Evolutionary conservation across 2,888 invertebrate genomes (phyloP).

Genomic region (Rhagophthalmus giganteus): DNA sequence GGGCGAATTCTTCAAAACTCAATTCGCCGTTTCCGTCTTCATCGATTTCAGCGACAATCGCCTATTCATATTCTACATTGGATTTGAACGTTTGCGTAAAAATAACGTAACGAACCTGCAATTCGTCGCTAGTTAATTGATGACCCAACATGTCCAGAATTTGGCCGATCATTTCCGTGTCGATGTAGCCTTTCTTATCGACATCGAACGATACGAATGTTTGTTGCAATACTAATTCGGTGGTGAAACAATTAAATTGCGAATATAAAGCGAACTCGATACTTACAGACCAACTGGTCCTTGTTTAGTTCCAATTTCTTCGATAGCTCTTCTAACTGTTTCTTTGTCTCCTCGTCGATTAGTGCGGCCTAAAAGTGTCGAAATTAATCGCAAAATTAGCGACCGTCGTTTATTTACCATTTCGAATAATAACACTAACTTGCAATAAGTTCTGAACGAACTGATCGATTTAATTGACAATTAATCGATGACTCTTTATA

Average conservation of each 20-base stretch:
- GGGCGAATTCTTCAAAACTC: constrained; percentile 87
- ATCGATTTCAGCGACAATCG: constrained; percentile 86
- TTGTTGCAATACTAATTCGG: constrained; percentile 73
- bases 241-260: no score
- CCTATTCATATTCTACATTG: no score
- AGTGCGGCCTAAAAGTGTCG: not conserved
- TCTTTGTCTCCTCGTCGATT: constrained; percentile 24
- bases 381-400: no score
- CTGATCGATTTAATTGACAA: constrained; percentile 22
- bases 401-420: no score
- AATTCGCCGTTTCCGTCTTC: constrained; percentile 82
- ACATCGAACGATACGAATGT: constrained; percentile 92
- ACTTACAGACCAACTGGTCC: constrained; percentile 51
- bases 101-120: constrained; percentile 58
- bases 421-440: not conserved
- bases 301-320: constrained; percentile 36
- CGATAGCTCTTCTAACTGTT: constrained; percentile 18
- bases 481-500: constrained; percentile 31
- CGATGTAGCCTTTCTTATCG: constrained; percentile 82
- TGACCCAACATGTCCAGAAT: constrained; percentile 91
- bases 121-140: constrained; percentile 74
- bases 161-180: constrained; percentile 80
- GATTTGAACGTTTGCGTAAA: no score
- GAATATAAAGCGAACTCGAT: no score
- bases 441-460: not conserved